Base-by-base conservation (phyloP, 2,888 invertebrate genomes). In the Cephus rjabovi region DNA sequence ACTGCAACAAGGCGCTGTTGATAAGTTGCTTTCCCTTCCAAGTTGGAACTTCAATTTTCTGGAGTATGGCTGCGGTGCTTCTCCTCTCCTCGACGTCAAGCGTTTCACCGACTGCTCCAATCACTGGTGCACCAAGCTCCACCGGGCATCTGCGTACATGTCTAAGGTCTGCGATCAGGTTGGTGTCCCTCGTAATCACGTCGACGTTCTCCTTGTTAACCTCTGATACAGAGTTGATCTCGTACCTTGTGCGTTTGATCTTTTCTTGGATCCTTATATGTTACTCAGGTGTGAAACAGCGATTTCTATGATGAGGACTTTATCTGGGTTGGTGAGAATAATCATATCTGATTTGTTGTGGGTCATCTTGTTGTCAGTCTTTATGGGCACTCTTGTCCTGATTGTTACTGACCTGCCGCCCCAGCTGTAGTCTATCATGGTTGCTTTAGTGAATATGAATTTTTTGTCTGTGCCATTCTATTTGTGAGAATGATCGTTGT, bases 401-500 rank as follows among this genome's bases (percentile, higher is more conserved):
- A 79, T 31, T 34, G 70, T 73, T 0, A 76, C 69, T 12, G 12
- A 1, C 12, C 78, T 74, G 0, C 40, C 30, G 0, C 76, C 31
- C 77, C 79, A 74, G 1, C 4, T 75, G 56, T 74, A 76, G 2
- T 76, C 40, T 1, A 75, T 30, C 73, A 76, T 11, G 23, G 33
- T 4, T 23, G 40, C 73, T 4, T 31, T 35, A 4, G 37, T 34
- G 37, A 73, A 73, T 33, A 33, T 33, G 33, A 33, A 4, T 33
- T 33, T 33, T 33, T 33, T 33, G 33, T 12, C 12, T 12, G 37
- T 3, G 37, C 37, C 3, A 37, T 37, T 4, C 37, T 37, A 12
- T 37, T 37, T 4, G 12, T 12, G 12, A 37, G 37, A 0, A 37
- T 37, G 12, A 94, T 95, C 95, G 12, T 12, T 1, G 12, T 37